Evolutionary conservation across 2,888 invertebrate species (phyloP).

Genomic region (Meandrusa payeni): DNA sequence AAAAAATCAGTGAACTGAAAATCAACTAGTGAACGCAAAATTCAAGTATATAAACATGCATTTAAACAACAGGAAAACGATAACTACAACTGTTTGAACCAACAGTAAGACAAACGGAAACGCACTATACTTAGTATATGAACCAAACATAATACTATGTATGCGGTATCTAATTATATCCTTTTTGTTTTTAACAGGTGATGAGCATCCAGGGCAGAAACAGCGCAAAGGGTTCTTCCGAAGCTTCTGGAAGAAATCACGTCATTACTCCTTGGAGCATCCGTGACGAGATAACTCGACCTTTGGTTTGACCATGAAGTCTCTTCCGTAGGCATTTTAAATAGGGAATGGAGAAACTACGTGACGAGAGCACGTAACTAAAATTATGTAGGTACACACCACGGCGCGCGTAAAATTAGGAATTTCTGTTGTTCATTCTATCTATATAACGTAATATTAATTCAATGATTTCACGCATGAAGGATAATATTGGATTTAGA

Average conservation of each 20-base stretch:
- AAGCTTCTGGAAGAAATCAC: constrained; percentile 93
- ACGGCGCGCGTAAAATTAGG: constrained; percentile 17
- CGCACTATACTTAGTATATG: constrained; percentile 25
- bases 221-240: constrained; percentile 95
- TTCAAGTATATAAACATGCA: no score
- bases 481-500: constrained; percentile 10
- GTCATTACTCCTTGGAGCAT: constrained; percentile 92
- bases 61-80: constrained; percentile 19
- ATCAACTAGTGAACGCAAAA: no score
- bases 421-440: constrained; percentile 16
- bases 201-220: constrained; percentile 84
- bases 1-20: no score
- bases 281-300: constrained; percentile 79
- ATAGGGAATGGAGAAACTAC: constrained; percentile 20
- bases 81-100: constrained; percentile 10
- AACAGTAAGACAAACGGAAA: constrained; percentile 21
- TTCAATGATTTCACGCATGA: constrained; percentile 4
- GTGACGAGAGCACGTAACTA: constrained; percentile 19
- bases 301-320: constrained; percentile 32
- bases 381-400: constrained; percentile 23
- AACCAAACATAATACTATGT: not conserved
- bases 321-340: constrained; percentile 30
- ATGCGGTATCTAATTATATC: no score
- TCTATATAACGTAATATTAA: constrained; percentile 18
- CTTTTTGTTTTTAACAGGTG: constrained; percentile 74